phyloP scores from a whole-genome alignment of 2,888 invertebrate genomes.

The Cerastoderma edule region DNA sequence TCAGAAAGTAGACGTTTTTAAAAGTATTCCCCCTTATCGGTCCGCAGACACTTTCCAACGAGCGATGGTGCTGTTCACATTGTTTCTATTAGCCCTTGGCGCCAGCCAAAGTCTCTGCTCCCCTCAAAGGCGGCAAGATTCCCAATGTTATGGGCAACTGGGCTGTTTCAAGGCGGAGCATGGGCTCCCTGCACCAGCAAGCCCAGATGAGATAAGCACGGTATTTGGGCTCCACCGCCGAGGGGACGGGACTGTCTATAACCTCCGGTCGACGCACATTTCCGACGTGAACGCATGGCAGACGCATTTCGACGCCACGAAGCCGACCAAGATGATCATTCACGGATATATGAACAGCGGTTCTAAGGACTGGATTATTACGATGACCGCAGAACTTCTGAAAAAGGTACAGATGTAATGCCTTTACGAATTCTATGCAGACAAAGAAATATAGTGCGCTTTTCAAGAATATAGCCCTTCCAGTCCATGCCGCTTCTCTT shows the following conservation, averaged over 20 bases:
- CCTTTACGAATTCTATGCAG: too few relatives aligned
- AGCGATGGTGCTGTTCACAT: neutral
- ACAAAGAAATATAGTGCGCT: too few relatives aligned
- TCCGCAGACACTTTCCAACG: neutral
- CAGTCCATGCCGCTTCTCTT: too few relatives aligned
- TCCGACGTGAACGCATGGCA: constrained; percentile 27
- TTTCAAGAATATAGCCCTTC: too few relatives aligned
- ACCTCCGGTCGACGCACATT: constrained; percentile 19
- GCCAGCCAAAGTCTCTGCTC: neutral
- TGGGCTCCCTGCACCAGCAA: constrained; percentile 35
- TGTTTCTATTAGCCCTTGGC: neutral
- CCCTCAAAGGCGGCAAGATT: neutral
- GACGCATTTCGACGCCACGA: constrained; percentile 37
- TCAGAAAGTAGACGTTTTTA: too few relatives aligned
- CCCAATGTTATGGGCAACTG: constrained; percentile 40
- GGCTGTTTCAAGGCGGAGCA: constrained; percentile 40
- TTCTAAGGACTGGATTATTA: constrained; percentile 41
- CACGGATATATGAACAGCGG: constrained; percentile 65
- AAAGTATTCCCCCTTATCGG: neutral
- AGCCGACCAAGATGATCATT: constrained; percentile 45
- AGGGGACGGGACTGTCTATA: constrained; percentile 11
- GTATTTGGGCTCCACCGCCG: constrained; percentile 31
- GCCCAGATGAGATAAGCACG: constrained; percentile 28
- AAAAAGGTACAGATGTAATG: constrained; percentile 65
- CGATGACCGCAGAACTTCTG: constrained; percentile 56